Evolutionary conservation across 2,888 invertebrate genomes (phyloP).

Genomic region (Pterobdella sp.): DNA sequence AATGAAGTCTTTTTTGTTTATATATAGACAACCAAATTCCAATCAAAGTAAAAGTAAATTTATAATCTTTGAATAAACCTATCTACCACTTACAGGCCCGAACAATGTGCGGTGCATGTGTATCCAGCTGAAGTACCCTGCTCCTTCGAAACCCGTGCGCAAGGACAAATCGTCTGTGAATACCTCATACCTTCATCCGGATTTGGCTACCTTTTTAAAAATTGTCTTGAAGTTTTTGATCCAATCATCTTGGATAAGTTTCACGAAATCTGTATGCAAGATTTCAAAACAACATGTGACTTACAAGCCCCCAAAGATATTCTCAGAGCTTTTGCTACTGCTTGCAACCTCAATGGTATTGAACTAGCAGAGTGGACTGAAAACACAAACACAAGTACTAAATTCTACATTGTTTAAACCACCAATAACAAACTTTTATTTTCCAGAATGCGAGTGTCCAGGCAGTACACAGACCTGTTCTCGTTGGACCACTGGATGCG

Average conservation of each 20-base stretch:
- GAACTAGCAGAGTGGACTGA: slow-evolving; percentile 12
- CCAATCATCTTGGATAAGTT: not conserved
- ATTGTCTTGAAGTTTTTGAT: slow-evolving; percentile 2
- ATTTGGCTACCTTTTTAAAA: not conserved
- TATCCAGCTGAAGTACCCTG: not conserved
- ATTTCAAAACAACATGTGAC: not conserved
- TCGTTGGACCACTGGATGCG: not conserved
- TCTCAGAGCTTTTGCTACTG: slow-evolving; percentile 4
- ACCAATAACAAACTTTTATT: not conserved
- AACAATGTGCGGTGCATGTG: not conserved
- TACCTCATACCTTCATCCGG: not conserved
- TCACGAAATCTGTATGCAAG: slow-evolving; percentile 2
- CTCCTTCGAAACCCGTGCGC: not conserved
- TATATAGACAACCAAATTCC: too few species aligned
- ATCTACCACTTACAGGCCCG: not conserved
- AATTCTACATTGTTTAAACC: not conserved
- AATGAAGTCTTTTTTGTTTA: too few species aligned
- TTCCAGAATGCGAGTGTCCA: slow-evolving; percentile 6
- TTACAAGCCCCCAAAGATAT: not conserved
- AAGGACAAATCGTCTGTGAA: not conserved
- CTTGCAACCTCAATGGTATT: slow-evolving; percentile 8
- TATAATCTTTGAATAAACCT: not conserved
- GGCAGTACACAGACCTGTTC: not conserved
- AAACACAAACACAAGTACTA: not conserved
- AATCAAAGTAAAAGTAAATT: too few species aligned